Conservation (phyloP, 2,797 vertebrate genomes). For the Coilia nasus region DNA sequence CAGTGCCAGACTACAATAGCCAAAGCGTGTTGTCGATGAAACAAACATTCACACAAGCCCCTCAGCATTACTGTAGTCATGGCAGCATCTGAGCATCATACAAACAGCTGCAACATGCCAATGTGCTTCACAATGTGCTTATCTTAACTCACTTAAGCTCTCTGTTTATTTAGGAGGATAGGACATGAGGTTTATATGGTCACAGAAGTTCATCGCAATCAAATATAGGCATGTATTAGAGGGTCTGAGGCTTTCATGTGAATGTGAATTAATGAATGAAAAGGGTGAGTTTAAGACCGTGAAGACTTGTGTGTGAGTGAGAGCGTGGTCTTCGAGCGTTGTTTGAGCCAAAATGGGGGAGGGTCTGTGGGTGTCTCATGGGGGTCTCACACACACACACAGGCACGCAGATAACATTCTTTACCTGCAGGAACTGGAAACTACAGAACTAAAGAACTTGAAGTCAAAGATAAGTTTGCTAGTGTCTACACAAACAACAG, state of each 20-base stretch:
- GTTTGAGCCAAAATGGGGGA: not conserved
- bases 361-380: not conserved
- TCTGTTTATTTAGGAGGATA: not conserved
- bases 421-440: not conserved
- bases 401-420: conserved; percentile 6
- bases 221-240: not conserved
- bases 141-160: not conserved
- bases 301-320: not conserved
- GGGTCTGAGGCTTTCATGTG: not conserved
- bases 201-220: not conserved
- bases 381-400: not conserved
- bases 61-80: not conserved
- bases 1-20: not conserved
- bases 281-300: not conserved
- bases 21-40: not conserved
- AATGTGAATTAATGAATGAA: not conserved
- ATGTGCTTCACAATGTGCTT: not conserved
- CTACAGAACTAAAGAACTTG: not conserved
- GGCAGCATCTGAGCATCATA: not conserved
- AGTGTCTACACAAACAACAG: not conserved
- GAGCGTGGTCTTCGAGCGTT: not conserved
- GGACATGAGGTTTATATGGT: not conserved
- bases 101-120: not conserved
- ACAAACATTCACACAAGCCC: not conserved
- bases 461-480: not conserved